Percentiles rank a stretch among this genome's conserved stretches.
Evolutionary conservation across 2,888 invertebrate genomes (phyloP).

Genomic region (Enchytraeus crypticus): DNA sequence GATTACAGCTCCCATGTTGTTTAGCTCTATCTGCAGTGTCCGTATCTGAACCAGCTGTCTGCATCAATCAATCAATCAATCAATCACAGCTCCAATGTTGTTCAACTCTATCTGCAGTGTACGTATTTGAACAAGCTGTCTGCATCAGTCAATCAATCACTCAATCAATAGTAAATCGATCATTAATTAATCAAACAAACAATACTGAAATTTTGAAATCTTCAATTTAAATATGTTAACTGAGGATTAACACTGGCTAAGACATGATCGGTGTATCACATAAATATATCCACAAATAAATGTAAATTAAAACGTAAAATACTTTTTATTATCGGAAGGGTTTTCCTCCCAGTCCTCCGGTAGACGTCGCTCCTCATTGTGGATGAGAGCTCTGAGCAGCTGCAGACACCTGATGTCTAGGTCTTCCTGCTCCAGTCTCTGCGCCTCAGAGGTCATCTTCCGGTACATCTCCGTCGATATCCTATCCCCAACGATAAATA

Average conservation of each 20-base stretch:
- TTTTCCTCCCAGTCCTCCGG: constrained; percentile 34
- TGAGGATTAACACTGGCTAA: background rate
- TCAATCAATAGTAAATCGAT: no score
- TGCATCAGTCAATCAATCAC: constrained; percentile 7
- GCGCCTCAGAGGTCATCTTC: constrained; percentile 21
- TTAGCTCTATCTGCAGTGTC: constrained; percentile 29
- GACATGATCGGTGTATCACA: background rate
- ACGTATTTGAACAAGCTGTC: constrained; percentile 27
- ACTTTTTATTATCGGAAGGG: constrained; percentile 27
- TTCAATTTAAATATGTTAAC: no score
- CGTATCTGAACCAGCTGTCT: constrained; percentile 28
- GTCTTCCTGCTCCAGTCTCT: constrained; percentile 25
- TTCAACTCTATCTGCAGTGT: constrained; percentile 30
- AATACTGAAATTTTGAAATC: no score
- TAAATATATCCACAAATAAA: background rate
- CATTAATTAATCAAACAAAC: no score
- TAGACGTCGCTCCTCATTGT: constrained; percentile 35
- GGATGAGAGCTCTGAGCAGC: constrained; percentile 35
- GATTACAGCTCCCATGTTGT: constrained; percentile 29
- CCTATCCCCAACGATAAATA: constrained; percentile 10
- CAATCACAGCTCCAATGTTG: background rate
- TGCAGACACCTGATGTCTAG: constrained; percentile 35
- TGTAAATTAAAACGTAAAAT: background rate
- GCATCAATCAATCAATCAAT: background rate
- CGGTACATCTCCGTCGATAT: constrained; percentile 25